A percentile compares a stretch with the other conserved stretches of the same genome.
Conservation (phyloP, 1,140 invertebrate species). For the Drosophila nannoptera region DNA sequence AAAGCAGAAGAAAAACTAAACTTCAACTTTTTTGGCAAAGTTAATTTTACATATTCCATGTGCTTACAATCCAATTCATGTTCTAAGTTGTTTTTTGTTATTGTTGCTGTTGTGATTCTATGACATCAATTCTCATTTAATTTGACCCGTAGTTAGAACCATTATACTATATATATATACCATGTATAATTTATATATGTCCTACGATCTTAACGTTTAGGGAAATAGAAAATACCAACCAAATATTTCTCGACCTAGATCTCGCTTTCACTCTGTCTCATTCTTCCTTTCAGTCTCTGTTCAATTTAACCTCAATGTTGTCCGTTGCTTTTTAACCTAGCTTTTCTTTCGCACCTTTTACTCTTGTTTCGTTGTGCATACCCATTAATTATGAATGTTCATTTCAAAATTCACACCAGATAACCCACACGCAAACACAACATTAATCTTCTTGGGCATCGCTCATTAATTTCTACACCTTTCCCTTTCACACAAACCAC, state of each 20-base stretch:
- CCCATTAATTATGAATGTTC: conserved; percentile 6
- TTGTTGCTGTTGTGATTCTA: conserved; percentile 13
- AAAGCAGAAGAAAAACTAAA: conserved; percentile 2
- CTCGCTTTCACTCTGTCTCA: background rate
- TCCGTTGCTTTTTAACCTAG: background rate
- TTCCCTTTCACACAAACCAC: conserved; percentile 6
- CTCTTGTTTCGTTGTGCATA: conserved; percentile 1
- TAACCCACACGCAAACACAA: background rate
- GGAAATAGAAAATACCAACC: no score
- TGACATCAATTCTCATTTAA: background rate
- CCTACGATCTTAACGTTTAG: no score
- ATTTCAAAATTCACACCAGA: background rate
- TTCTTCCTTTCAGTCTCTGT: background rate
- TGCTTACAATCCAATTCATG: background rate
- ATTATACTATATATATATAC: no score
- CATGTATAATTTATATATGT: no score
- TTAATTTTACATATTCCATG: background rate
- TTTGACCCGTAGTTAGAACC: background rate
- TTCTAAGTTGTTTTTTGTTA: conserved; percentile 5
- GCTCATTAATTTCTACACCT: background rate
- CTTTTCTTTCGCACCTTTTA: background rate
- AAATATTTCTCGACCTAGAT: no score
- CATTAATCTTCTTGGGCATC: background rate
- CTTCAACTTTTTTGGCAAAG: conserved; percentile 1
- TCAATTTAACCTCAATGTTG: conserved; percentile 10